phyloP scores from a whole-genome alignment of 2,113 vertebrate species.

The Uropsilus gracilis region DNA sequence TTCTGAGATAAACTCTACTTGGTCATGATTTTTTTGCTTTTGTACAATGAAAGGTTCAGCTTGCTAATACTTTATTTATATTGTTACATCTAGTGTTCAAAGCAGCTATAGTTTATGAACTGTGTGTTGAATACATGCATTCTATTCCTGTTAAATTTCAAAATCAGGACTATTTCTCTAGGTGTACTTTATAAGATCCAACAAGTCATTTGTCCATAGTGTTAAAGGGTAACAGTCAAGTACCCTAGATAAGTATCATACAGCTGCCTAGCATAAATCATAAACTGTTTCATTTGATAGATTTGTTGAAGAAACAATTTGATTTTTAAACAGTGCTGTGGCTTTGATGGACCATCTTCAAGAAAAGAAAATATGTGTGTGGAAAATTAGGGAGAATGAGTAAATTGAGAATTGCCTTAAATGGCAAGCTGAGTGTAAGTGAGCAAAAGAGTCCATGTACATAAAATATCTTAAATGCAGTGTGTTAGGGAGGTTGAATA shows the following conservation, averaged over 20 bases:
- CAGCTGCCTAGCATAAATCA: not conserved
- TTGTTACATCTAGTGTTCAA: not conserved
- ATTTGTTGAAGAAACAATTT: not conserved
- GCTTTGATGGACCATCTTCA: not conserved
- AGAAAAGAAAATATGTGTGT: not conserved
- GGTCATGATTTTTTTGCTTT: not conserved
- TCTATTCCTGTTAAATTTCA: not conserved
- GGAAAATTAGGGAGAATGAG: not conserved
- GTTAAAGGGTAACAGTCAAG: not conserved
- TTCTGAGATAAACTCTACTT: not conserved
- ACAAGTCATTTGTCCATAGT: not conserved
- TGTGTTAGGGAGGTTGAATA: not conserved
- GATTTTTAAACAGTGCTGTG: not conserved
- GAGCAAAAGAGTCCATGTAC: not conserved
- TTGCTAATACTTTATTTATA: not conserved
- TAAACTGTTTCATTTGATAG: not conserved
- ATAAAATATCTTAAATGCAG: not conserved
- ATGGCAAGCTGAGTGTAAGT: not conserved
- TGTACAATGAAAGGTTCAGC: not conserved
- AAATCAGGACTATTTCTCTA: not conserved
- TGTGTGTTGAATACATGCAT: not conserved
- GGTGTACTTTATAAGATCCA: not conserved
- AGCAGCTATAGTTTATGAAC: not conserved
- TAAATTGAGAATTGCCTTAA: not conserved
- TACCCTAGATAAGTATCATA: not conserved